These are phyloP conservation scores for Ptychoptera albimana DNA, from an alignment of 2,888 invertebrate genomes.

Conservation along the genomic window DNA sequence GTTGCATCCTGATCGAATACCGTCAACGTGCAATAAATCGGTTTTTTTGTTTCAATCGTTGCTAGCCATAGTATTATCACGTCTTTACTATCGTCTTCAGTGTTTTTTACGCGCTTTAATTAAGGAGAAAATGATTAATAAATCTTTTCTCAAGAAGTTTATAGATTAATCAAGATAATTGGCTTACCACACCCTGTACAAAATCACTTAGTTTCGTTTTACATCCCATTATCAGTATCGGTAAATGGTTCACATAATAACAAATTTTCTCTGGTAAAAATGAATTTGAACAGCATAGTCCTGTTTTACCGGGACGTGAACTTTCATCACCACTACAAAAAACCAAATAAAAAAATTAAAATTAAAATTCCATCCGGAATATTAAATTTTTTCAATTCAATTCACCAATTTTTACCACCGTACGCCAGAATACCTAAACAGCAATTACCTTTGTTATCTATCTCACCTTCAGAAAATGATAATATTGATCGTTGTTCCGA, in stretches of 20 bases:
- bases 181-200: slow-evolving; percentile 3
- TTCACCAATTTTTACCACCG: slow-evolving; percentile 14
- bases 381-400: too few relatives aligned
- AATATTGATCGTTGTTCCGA: slow-evolving; percentile 13
- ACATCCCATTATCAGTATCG: slow-evolving; percentile 19
- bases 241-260: slow-evolving; percentile 16
- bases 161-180: too few relatives aligned
- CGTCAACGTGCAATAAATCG: slow-evolving; percentile 17
- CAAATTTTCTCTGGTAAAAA: slow-evolving; percentile 17
- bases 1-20: slow-evolving; percentile 17
- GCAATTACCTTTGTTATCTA: slow-evolving; percentile 15
- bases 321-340: neutral
- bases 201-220: slow-evolving; percentile 15
- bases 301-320: slow-evolving; percentile 14
- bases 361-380: neutral
- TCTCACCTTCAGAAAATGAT: slow-evolving; percentile 14
- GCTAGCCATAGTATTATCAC: slow-evolving; percentile 17
- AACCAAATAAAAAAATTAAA: neutral
- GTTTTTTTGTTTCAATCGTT: slow-evolving; percentile 18
- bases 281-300: slow-evolving; percentile 17
- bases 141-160: too few relatives aligned
- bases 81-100: slow-evolving; percentile 12
- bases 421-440: slow-evolving; percentile 18
- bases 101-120: slow-evolving; percentile 7
- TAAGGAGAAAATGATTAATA: neutral